Evolutionary conservation across 2,113 vertebrate genomes (phyloP).

Genomic region (Python bivittatus): DNA sequence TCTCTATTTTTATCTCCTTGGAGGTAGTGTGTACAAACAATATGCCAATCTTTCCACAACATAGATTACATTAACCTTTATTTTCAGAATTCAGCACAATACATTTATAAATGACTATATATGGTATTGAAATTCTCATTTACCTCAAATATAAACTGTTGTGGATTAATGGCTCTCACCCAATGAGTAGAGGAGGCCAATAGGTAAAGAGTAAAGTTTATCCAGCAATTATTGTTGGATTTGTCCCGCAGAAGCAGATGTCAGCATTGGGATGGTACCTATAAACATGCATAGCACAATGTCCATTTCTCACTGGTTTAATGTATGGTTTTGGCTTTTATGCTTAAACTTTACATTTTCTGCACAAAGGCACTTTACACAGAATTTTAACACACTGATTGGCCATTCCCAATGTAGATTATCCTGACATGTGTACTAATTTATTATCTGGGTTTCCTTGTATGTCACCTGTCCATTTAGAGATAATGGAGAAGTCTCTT

Average conservation of each 20-base stretch:
- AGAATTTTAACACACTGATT: neutral
- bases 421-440: neutral
- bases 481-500: neutral
- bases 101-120: neutral
- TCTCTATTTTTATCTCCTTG: neutral
- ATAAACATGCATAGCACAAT: neutral
- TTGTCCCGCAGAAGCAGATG: neutral
- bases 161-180: neutral
- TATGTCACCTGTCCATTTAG: neutral
- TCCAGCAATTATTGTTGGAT: neutral
- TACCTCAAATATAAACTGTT: neutral
- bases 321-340: neutral
- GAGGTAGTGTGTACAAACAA: neutral
- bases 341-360: neutral
- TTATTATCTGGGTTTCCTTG: neutral
- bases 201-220: neutral
- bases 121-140: slow-evolving; percentile 9
- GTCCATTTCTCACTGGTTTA: neutral
- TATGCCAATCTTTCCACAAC: neutral
- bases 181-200: neutral
- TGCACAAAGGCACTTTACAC: neutral
- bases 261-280: neutral
- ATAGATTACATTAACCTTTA: neutral
- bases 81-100: neutral
- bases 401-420: neutral